phyloP scores from a whole-genome alignment of 1,140 invertebrate genomes.

The Drosophila suzukii region DNA sequence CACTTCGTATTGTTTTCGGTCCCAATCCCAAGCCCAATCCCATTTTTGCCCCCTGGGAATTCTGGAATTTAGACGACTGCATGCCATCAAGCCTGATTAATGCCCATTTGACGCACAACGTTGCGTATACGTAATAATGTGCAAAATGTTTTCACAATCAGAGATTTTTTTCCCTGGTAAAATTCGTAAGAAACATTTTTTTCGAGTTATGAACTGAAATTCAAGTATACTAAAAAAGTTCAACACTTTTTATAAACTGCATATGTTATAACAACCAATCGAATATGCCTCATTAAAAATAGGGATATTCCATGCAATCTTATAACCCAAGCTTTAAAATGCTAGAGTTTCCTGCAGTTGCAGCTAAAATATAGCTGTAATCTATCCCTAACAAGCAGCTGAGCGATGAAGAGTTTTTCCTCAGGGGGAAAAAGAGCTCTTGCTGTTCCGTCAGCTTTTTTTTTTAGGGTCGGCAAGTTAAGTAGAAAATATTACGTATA shows the following conservation, averaged over 20 bases:
- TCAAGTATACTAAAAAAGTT: too few relatives aligned
- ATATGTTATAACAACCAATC: neutral
- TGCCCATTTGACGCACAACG: constrained; percentile 41
- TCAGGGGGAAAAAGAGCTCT: neutral
- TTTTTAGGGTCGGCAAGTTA: constrained; percentile 45
- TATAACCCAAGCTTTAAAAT: neutral
- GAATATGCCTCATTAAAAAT: neutral
- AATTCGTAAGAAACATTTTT: too few relatives aligned
- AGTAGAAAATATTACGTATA: constrained; percentile 65
- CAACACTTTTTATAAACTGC: neutral
- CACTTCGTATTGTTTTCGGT: constrained; percentile 32
- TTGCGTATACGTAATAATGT: constrained; percentile 58
- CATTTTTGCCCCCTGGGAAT: constrained; percentile 3
- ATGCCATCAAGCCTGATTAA: constrained; percentile 59
- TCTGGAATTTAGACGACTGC: constrained; percentile 12
- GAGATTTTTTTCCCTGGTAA: neutral
- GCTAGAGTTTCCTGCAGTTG: constrained; percentile 5
- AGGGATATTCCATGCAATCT: neutral
- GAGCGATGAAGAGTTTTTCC: constrained; percentile 15
- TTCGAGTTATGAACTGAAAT: too few relatives aligned
- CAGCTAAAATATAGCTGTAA: constrained; percentile 22
- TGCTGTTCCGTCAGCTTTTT: constrained; percentile 19
- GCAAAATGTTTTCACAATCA: neutral
- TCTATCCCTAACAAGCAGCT: constrained; percentile 24
- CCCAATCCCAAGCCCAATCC: constrained; percentile 5